Evolutionary conservation across 2,888 invertebrate species (phyloP), one percentile per base, ranked within the genome.

Genomic region (Linyphia triangularis): DNA sequence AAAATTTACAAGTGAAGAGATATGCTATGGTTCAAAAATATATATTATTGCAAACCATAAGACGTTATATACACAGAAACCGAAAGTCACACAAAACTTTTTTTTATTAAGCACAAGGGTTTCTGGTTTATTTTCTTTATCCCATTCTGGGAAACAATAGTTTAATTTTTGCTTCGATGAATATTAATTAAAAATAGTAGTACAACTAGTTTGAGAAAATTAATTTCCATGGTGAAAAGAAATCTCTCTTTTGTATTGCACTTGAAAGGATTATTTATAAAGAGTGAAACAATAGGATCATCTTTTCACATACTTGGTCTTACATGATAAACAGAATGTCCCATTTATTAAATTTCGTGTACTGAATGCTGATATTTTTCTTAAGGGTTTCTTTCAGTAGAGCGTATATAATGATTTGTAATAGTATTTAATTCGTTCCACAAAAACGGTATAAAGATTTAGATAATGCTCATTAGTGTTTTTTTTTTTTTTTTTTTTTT

Each of bases 141-240:
- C 72, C 13, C 40, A 28, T 13, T 28, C 10, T 51, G 1, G 26
- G 6, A 63, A 61, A 77, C 61, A 77, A 77, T 43, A 61, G 75
- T 24, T 22, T 16, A 1, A 77, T 77, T 33, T 33, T n/a, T 37
- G 61, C 37, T 61, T 61, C 24, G 24, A 9, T 37, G 24, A 9
- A n/a, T 24, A 61, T 37, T 9, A 22, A 61, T 30, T 13, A 61
- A 3, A 22, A 57, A 28, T 28, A n/a, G 30, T 19, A 19, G 61
- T 37, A 40, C n/a, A n/a, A n/a, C n/a, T n/a, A n/a, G n/a, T n/a
- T n/a, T n/a, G n/a, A 24, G 75, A 37, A 77, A 63, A 77, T 63
- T 77, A 67, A 67, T 67, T 33, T 16, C 13, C 30, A 61, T 37
- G n/a, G 19, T n/a, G 59, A 61, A 77, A n/a, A 59, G 37, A 63